Evolutionary conservation across 2,888 invertebrate genomes (phyloP).

Genomic region (Drosophila heteroneura): DNA sequence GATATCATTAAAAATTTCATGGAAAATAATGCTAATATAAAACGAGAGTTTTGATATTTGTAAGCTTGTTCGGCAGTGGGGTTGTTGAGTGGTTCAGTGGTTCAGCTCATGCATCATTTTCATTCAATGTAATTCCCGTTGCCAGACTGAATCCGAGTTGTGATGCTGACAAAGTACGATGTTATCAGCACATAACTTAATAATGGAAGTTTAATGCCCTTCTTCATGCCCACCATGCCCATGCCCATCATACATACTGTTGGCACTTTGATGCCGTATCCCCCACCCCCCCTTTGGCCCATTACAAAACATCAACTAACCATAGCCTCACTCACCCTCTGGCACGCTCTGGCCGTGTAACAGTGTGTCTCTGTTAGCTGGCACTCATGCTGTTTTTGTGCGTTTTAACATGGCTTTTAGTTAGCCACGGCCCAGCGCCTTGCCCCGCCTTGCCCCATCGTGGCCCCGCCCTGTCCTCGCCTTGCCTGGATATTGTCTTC

Average conservation of each 20-base stretch:
- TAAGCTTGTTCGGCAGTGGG: conserved; percentile 6
- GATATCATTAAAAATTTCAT: conserved; percentile 66
- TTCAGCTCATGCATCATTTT: conserved; percentile 36
- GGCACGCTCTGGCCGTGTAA: conserved; percentile 1
- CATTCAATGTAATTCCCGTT: conserved; percentile 16
- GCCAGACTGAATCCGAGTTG: conserved; percentile 35
- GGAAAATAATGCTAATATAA: conserved; percentile 43
- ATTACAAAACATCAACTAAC: conserved; percentile 4
- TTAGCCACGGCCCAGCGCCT: conserved; percentile 58
- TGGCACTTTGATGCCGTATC: conserved; percentile 47
- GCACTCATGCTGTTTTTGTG: conserved; percentile 56
- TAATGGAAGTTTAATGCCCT: conserved; percentile 76
- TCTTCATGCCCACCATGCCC: conserved; percentile 6
- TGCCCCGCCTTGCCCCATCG: not conserved
- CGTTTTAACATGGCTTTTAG: conserved; percentile 74
- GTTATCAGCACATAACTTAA: conserved; percentile 82
- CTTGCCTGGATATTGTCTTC: conserved; percentile 34
- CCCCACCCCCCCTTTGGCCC: not conserved
- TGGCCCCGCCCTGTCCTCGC: not conserved
- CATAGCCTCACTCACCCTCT: not conserved
- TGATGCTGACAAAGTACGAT: conserved; percentile 70
- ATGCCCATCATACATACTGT: conserved; percentile 22
- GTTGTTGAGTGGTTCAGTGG: conserved; percentile 16
- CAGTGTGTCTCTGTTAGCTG: conserved; percentile 28
- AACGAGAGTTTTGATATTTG: conserved; percentile 19